Evolutionary conservation across 2,113 vertebrate species (phyloP).

Genomic region (Pipra filicauda): DNA sequence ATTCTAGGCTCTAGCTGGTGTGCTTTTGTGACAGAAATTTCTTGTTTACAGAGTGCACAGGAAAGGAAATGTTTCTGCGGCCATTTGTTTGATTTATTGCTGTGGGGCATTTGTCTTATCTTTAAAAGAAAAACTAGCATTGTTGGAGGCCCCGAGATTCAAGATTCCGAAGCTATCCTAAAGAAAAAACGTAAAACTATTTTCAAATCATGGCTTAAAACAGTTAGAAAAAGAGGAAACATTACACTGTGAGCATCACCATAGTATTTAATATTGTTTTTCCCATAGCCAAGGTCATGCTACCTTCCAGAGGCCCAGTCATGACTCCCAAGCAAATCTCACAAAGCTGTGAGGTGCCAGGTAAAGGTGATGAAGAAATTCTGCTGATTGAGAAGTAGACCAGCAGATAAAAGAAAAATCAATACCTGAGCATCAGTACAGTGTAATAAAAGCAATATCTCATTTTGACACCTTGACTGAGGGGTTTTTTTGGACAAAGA

Average conservation of each 20-base stretch:
- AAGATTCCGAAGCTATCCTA: too few species aligned
- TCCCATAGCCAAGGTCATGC: background rate
- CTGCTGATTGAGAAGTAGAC: background rate
- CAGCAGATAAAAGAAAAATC: slow-evolving; percentile 31
- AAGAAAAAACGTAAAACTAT: background rate
- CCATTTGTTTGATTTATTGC: background rate
- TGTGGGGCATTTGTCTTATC: background rate
- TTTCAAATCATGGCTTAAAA: background rate
- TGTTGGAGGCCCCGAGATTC: background rate
- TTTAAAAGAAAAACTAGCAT: background rate
- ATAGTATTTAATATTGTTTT: background rate
- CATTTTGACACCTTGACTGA: slow-evolving; percentile 34
- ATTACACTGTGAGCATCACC: background rate
- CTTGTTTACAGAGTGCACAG: background rate
- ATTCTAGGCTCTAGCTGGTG: background rate
- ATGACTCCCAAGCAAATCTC: background rate
- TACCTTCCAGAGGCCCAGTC: background rate
- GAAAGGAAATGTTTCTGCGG: background rate
- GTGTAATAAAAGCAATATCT: slow-evolving; percentile 20
- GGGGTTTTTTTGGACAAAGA: background rate
- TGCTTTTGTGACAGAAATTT: background rate
- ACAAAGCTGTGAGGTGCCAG: background rate
- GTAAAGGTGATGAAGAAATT: slow-evolving; percentile 29
- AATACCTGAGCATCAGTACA: background rate
- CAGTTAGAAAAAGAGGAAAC: background rate